These are phyloP conservation scores for Dione vanillae DNA, from an alignment of 2,888 invertebrate species.

Conservation along the genomic window DNA sequence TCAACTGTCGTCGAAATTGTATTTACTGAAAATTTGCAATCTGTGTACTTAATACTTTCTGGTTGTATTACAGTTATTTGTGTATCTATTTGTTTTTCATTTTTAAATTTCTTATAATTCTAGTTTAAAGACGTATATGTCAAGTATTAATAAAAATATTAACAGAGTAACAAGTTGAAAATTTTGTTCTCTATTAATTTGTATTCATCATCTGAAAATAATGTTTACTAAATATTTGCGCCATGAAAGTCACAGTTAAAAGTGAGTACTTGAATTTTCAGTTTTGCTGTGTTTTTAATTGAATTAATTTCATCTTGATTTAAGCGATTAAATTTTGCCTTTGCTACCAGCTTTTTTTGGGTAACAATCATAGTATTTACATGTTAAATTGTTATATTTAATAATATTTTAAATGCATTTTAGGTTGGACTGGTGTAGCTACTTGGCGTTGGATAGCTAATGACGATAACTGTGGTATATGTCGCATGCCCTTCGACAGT, in stretches of 20 bases:
- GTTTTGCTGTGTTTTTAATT: not conserved
- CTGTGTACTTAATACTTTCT: too few relatives aligned
- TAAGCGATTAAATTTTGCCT: too few relatives aligned
- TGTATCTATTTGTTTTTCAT: not conserved
- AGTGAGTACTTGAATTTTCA: slow-evolving; percentile 68
- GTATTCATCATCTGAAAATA: slow-evolving; percentile 1
- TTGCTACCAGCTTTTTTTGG: not conserved
- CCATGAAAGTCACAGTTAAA: slow-evolving; percentile 87
- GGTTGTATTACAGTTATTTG: not conserved
- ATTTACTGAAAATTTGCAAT: not conserved
- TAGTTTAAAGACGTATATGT: not conserved
- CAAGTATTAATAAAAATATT: not conserved
- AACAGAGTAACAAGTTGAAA: not conserved
- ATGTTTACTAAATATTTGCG: slow-evolving; percentile 41
- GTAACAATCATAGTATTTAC: not conserved
- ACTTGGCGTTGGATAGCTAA: slow-evolving; percentile 99
- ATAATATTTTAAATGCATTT: slow-evolving; percentile 31
- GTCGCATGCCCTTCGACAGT: slow-evolving; percentile 99
- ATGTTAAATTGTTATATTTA: not conserved
- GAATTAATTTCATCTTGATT: too few relatives aligned
- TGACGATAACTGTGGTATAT: slow-evolving; percentile 99
- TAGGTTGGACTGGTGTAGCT: slow-evolving; percentile 97
- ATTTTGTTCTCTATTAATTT: not conserved
- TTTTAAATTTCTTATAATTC: not conserved
- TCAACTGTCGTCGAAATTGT: not conserved